These are phyloP conservation scores for Watsonalla binaria DNA, from an alignment of 2,888 invertebrate genomes.

Conservation along the genomic window DNA sequence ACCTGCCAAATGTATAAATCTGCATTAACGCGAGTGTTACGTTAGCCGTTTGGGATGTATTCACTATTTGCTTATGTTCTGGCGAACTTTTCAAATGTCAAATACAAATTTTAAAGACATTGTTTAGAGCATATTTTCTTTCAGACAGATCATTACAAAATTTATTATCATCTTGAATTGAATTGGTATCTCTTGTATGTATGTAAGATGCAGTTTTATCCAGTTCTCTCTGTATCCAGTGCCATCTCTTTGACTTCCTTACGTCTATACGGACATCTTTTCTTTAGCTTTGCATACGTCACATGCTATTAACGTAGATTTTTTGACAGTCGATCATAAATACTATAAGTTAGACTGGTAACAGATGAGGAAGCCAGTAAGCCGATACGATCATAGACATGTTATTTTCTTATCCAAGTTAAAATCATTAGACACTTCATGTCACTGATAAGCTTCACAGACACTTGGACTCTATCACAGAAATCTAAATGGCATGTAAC, in stretches of 20 bases:
- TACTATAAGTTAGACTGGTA: not conserved
- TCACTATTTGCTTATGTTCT: not conserved
- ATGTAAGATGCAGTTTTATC: no score
- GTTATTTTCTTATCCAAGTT: not conserved
- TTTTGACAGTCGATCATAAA: no score
- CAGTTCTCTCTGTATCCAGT: no score
- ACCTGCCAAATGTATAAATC: constrained; percentile 13
- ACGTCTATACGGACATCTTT: no score
- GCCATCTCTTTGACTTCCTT: no score
- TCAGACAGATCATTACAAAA: no score
- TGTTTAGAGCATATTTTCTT: no score
- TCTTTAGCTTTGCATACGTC: no score
- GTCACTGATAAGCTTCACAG: not conserved
- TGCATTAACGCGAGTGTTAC: constrained; percentile 2
- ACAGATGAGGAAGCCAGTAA: not conserved
- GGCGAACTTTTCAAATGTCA: not conserved
- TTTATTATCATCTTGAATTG: no score
- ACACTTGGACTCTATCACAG: not conserved
- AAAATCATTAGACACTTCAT: not conserved
- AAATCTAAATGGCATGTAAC: not conserved
- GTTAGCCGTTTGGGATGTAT: not conserved
- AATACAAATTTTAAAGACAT: no score
- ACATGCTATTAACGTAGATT: no score
- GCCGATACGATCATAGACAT: not conserved
- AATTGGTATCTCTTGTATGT: no score